phyloP scores from a whole-genome alignment of 2,888 invertebrate genomes.

The Rhagophthalmus giganteus region DNA sequence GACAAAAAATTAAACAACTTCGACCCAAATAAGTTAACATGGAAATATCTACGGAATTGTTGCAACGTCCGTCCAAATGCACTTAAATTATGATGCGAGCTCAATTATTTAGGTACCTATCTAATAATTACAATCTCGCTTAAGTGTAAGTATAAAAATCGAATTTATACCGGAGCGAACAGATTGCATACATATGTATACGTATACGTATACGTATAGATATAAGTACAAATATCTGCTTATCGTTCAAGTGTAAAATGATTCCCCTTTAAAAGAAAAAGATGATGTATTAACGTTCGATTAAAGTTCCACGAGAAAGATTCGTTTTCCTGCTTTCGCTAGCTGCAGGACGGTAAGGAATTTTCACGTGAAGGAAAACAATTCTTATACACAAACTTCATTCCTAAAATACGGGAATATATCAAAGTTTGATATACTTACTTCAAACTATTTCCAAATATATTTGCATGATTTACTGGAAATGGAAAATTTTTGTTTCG shows the following conservation, averaged over 20 bases:
- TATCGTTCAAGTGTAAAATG: constrained; percentile 12
- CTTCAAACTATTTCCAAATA: constrained; percentile 7
- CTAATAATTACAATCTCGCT: no score
- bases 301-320: background rate
- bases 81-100: no score
- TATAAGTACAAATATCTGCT: no score
- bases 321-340: background rate
- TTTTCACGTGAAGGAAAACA: background rate
- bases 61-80: no score
- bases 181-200: no score
- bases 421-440: constrained; percentile 17
- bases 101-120: no score
- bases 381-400: constrained; percentile 7
- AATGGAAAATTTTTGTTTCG: no score
- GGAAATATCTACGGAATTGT: no score
- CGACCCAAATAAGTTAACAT: constrained; percentile 29
- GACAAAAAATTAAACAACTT: constrained; percentile 26
- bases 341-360: background rate
- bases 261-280: constrained; percentile 8
- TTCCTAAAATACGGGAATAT: constrained; percentile 14
- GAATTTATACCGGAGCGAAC: no score
- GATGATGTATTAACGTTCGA: constrained; percentile 4
- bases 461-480: constrained; percentile 11
- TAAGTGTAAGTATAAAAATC: no score
- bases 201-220: no score